A percentile compares a stretch with the other conserved stretches of the same genome.
Evolutionary conservation across 2,888 invertebrate genomes (phyloP).

Genomic region (Pollenia griseotomentosa): DNA sequence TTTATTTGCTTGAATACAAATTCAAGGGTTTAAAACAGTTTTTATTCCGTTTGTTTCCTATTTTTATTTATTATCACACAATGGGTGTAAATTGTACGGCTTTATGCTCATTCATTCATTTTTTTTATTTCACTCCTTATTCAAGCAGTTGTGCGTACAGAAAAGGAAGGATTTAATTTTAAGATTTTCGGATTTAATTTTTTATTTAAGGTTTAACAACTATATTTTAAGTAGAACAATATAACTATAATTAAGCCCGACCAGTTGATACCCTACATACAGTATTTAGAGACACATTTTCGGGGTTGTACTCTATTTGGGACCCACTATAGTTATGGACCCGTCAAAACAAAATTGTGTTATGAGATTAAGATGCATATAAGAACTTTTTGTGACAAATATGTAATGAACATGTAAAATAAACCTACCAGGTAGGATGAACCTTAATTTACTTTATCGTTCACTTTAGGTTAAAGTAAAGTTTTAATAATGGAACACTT

Average conservation of each 20-base stretch:
- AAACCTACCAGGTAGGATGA: too few relatives aligned
- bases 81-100: constrained; percentile 65
- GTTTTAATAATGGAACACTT: too few relatives aligned
- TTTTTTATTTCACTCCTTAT: constrained; percentile 24
- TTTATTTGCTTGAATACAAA: constrained; percentile 70
- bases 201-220: constrained; percentile 46
- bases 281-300: too few relatives aligned
- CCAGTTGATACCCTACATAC: too few relatives aligned
- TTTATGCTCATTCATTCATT: constrained; percentile 22
- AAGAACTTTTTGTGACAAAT: too few relatives aligned
- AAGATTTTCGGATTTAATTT: constrained; percentile 32
- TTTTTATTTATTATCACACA: constrained; percentile 61
- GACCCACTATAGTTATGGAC: too few relatives aligned
- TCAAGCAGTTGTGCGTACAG: constrained; percentile 50
- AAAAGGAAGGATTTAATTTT: constrained; percentile 52
- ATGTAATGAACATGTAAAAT: too few relatives aligned
- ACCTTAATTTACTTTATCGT: too few relatives aligned
- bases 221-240: not conserved
- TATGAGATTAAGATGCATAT: too few relatives aligned
- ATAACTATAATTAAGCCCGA: too few relatives aligned
- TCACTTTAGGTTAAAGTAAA: too few relatives aligned
- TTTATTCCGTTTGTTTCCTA: constrained; percentile 48
- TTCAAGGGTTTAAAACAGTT: constrained; percentile 59
- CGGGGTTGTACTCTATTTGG: too few relatives aligned
- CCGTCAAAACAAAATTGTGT: not conserved